Evolutionary conservation across 2,797 vertebrate species (phyloP).

Genomic region (Sebastes hubbsi): DNA sequence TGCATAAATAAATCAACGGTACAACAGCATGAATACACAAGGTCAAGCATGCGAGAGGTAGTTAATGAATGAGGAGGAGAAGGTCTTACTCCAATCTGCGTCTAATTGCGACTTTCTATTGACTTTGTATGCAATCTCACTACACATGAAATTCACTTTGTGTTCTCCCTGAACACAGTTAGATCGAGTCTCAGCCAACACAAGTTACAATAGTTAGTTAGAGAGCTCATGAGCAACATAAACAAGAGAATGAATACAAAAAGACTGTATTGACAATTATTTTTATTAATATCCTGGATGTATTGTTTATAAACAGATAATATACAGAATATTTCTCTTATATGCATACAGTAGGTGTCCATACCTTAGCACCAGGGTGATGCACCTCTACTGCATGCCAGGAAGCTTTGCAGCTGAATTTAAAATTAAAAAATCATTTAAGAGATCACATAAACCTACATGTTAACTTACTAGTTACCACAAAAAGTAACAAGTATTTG

Average conservation of each 20-base stretch:
- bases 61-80: not conserved
- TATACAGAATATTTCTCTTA: not conserved
- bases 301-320: not conserved
- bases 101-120: not conserved
- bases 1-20: constrained; percentile 39
- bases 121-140: not conserved
- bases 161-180: not conserved
- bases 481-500: not conserved
- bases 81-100: not conserved
- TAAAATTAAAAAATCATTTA: not conserved
- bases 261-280: not conserved
- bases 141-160: not conserved
- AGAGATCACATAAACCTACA: not conserved
- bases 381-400: not conserved
- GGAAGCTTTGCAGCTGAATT: not conserved
- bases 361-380: not conserved
- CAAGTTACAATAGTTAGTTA: not conserved
- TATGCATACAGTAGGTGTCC: not conserved
- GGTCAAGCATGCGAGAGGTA: not conserved
- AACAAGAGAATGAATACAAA: not conserved
- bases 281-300: not conserved
- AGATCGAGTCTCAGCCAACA: not conserved
- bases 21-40: constrained; percentile 14
- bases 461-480: not conserved
- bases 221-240: not conserved